Conservation (phyloP, 1,140 invertebrate genomes). For the Sweltsa coloradensis region DNA sequence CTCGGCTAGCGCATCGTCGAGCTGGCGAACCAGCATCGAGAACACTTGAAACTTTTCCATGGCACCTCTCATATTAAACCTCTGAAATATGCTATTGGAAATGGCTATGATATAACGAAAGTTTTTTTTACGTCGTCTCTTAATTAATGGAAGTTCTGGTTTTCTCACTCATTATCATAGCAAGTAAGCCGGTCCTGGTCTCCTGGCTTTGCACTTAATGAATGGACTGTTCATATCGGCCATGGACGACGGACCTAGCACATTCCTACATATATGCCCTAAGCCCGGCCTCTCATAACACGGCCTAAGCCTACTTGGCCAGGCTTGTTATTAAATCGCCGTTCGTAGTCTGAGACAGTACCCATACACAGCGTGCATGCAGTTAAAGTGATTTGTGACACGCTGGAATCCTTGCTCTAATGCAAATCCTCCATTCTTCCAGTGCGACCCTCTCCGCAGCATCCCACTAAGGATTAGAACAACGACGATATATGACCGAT, state of each 20-base stretch:
- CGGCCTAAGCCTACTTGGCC: neutral
- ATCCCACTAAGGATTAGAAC: neutral
- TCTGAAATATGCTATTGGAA: too few relatives aligned
- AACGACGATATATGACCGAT: neutral
- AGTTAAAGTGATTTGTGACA: constrained; percentile 6
- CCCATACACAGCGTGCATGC: neutral
- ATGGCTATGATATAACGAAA: too few relatives aligned
- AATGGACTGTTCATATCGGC: constrained; percentile 6
- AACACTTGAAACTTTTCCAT: too few relatives aligned
- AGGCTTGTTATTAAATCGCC: constrained; percentile 4
- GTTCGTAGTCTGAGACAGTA: constrained; percentile 3
- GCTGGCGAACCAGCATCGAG: too few relatives aligned
- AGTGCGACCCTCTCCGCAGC: neutral
- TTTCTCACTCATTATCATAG: constrained; percentile 4
- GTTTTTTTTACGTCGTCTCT: constrained; percentile 1
- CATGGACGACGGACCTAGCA: constrained; percentile 1
- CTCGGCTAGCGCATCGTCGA: too few relatives aligned
- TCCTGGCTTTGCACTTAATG: constrained; percentile 1
- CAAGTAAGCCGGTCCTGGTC: neutral
- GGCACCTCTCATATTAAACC: too few relatives aligned
- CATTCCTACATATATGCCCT: constrained; percentile 3
- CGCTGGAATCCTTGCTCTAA: too few relatives aligned
- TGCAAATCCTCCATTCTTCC: constrained; percentile 5
- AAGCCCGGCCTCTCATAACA: neutral
- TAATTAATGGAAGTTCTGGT: constrained; percentile 1